Evolutionary conservation across 1,140 invertebrate genomes (phyloP).

Genomic region (Zophobas morio): DNA sequence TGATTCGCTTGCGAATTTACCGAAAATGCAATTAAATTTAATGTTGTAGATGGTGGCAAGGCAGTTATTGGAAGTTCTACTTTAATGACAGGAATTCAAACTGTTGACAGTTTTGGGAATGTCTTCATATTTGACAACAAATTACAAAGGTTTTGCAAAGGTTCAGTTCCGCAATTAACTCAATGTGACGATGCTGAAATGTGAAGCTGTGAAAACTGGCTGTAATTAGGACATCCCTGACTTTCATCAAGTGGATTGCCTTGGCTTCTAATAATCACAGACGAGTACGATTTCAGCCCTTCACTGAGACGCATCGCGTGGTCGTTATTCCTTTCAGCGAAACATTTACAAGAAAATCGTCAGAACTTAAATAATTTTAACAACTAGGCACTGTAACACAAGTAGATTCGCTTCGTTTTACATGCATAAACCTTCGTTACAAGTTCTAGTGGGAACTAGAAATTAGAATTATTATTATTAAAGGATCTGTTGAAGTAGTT

Average conservation of each 20-base stretch:
- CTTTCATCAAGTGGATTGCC: constrained; percentile 40
- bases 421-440: not conserved
- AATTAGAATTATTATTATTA: too few relatives aligned
- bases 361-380: constrained; percentile 33
- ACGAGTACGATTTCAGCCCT: constrained; percentile 25
- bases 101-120: constrained; percentile 25
- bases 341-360: constrained; percentile 37
- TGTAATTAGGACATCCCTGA: constrained; percentile 41
- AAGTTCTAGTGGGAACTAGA: not conserved
- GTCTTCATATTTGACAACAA: constrained; percentile 23
- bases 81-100: constrained; percentile 26
- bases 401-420: not conserved
- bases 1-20: constrained; percentile 17
- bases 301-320: constrained; percentile 5
- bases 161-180: constrained; percentile 44
- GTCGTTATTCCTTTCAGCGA: constrained; percentile 40
- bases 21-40: constrained; percentile 31
- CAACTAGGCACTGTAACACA: constrained; percentile 17
- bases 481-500: too few relatives aligned
- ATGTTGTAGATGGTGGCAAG: constrained; percentile 6
- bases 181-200: constrained; percentile 42
- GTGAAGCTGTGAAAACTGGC: constrained; percentile 34
- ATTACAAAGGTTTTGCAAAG: constrained; percentile 25
- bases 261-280: constrained; percentile 38
- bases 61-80: constrained; percentile 18